Percentiles rank a stretch among this genome's conserved stretches.
Conservation (phyloP, 2,888 invertebrate species). For the Oscheius myriophilus region DNA sequence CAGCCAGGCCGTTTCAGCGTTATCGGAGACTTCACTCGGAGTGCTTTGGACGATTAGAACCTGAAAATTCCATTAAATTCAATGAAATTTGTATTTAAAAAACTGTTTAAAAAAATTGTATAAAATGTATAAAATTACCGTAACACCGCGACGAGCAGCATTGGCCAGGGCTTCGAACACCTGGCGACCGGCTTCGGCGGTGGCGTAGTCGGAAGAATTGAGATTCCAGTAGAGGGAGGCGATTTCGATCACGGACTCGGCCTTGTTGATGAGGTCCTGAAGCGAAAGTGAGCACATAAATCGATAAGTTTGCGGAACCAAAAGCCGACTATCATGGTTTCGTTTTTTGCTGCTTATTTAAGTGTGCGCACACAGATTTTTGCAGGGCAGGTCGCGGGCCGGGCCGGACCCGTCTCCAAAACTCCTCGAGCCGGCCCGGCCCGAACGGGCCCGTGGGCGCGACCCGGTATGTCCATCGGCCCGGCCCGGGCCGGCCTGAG, state of each 20-base stretch:
- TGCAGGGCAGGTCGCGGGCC: too few species aligned
- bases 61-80: not conserved
- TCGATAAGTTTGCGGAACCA: too few species aligned
- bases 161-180: constrained; percentile 47
- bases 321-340: too few species aligned
- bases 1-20: constrained; percentile 50
- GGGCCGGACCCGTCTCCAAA: too few species aligned
- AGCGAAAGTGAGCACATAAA: not conserved
- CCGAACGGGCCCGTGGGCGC: too few species aligned
- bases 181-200: constrained; percentile 68
- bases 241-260: constrained; percentile 84
- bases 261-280: constrained; percentile 70
- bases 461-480: too few species aligned
- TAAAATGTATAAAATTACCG: constrained; percentile 77
- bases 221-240: constrained; percentile 93
- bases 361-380: too few species aligned
- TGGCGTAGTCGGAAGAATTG: constrained; percentile 79
- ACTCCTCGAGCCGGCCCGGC: too few species aligned
- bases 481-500: too few species aligned
- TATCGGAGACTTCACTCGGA: constrained; percentile 39
- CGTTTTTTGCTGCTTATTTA: too few species aligned
- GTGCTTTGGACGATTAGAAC: constrained; percentile 56
- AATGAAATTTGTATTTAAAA: too few species aligned
- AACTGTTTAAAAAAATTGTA: too few species aligned
- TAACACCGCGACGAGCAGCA: constrained; percentile 75